A percentile compares a stretch with the other conserved stretches of the same genome.
phyloP scores from a whole-genome alignment of 1,140 invertebrate species.

The Sitobion miscanthi region DNA sequence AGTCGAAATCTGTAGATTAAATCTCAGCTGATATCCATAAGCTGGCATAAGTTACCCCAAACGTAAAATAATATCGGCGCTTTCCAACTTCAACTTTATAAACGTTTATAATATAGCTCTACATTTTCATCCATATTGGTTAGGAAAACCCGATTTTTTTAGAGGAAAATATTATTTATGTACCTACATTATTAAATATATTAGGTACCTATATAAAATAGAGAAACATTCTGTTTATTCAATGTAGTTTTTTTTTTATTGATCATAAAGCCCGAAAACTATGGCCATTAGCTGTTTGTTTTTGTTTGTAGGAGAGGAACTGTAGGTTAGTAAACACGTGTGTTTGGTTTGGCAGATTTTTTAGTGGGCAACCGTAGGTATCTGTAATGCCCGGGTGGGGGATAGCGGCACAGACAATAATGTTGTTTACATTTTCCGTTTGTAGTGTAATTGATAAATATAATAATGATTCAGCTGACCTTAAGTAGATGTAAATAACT shows the following conservation, averaged over 20 bases:
- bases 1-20: not conserved
- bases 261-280: too few species aligned
- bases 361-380: too few species aligned
- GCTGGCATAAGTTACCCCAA: not conserved
- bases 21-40: not conserved
- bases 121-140: not conserved
- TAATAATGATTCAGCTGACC: not conserved
- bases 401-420: too few species aligned
- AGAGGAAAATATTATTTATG: not conserved
- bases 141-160: not conserved
- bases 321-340: too few species aligned
- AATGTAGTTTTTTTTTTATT: not conserved
- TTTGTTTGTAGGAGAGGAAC: too few species aligned
- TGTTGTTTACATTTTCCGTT: not conserved
- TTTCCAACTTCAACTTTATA: not conserved
- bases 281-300: too few species aligned
- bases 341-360: too few species aligned
- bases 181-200: not conserved
- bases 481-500: slow-evolving; percentile 1
- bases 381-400: too few species aligned
- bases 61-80: not conserved
- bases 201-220: not conserved
- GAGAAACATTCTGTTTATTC: not conserved
- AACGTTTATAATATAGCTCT: not conserved
- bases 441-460: not conserved